Base-by-base conservation (phyloP, 2,113 vertebrate genomes). In the Chaenogobius annularis region DNA sequence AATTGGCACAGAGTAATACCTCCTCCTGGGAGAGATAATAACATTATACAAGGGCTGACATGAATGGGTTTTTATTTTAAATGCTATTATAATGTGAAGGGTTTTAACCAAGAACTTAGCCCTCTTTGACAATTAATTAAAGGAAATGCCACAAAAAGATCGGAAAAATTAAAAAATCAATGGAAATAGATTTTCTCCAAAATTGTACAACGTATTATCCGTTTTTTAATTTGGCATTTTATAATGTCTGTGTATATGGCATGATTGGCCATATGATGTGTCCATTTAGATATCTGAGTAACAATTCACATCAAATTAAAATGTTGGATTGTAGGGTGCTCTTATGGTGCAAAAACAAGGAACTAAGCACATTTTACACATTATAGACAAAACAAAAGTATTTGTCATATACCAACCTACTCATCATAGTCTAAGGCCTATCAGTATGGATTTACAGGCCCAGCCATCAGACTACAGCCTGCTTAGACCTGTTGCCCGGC, bases 1-100 rank as follows among this genome's bases (percentile, higher is more conserved):
- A 84, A 89, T 85, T 84, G 81, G 74, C 78, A 74, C 73, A 59
- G 83, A 78, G 76, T 74, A 83, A 80, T 81, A 68, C 75, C 69
- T 74, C 69, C 69, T 83, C 80, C 74, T 77, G 3, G 63, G 82
- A 75, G 80, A 72, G 26, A 71, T 86, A 80, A 86, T 83, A 73
- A 77, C 72, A 73, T 86, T 81, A 84, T n/a, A 71, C 72, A 68
- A 79, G 72, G 31, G 77, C 74, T 43, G 56, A 74, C 80, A 79
- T 56, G 66, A 62, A 70, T 79, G 77, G 74, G 75, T 82, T 81
- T 83, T 80, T 68, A 81, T 68, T 73, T 81, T 67, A 73, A 82
- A 82, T 68, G 69, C 62, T 68, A 74, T 58, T 35, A 55, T 73
- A 72, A 73, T 56, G 69, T 70, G 69, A 47, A n/a, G 55, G 26